phyloP scores from a whole-genome alignment of 2,797 vertebrate genomes.

The Eleutherodactylus coqui region DNA sequence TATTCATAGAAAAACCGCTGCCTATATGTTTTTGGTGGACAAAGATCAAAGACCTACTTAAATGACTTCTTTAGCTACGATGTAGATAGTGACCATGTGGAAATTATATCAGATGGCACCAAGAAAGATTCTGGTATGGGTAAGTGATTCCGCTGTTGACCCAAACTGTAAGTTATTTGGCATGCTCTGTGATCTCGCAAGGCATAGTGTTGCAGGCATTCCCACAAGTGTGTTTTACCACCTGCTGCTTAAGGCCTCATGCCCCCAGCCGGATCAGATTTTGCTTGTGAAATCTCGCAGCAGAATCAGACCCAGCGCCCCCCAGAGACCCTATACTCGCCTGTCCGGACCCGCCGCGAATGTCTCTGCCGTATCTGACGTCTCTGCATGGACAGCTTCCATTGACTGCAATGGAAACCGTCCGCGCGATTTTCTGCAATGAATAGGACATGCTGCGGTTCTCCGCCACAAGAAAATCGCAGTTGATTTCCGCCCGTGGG shows the following conservation, averaged over 20 bases:
- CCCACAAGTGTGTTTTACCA: not conserved
- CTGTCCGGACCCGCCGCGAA: no score
- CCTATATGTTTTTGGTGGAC: conserved; percentile 96
- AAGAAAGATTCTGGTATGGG: conserved; percentile 99
- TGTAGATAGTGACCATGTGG: conserved; percentile 94
- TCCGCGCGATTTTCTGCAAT: no score
- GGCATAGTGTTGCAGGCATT: not conserved
- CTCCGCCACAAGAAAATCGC: no score
- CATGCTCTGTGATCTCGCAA: not conserved
- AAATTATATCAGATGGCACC: conserved; percentile 98
- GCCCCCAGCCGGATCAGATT: no score
- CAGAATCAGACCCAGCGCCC: no score
- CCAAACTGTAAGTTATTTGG: not conserved
- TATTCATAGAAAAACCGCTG: conserved; percentile 92
- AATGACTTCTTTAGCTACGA: conserved; percentile 99
- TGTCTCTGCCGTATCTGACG: no score
- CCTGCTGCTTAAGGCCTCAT: not conserved
- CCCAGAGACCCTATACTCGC: no score
- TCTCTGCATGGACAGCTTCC: no score
- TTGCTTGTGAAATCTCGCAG: no score
- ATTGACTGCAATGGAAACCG: no score
- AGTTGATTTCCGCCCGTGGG: no score
- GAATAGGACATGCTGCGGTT: no score
- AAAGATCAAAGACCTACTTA: conserved; percentile 96
- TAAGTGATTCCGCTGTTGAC: conserved; percentile 70